phyloP scores from a whole-genome alignment of 2,113 vertebrate species.

The Scomber colias region DNA sequence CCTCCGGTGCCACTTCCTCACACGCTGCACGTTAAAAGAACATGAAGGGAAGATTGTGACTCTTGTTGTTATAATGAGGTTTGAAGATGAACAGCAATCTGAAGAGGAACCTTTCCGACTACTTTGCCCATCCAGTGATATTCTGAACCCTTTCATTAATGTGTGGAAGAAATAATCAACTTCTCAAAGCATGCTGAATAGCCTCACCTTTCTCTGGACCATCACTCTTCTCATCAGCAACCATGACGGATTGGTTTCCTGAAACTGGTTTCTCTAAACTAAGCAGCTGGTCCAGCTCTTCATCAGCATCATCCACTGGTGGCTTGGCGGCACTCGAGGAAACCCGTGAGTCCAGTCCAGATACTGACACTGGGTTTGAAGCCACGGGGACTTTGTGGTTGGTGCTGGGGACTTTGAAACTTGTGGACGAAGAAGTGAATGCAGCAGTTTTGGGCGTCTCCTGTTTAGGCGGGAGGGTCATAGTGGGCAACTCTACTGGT shows the following conservation, averaged over 20 bases:
- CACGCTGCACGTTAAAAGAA: slow-evolving; percentile 33
- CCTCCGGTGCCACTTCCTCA: slow-evolving; percentile 36
- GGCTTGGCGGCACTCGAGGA: background rate
- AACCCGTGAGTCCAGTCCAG: slow-evolving; percentile 10
- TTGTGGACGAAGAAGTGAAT: slow-evolving; percentile 60
- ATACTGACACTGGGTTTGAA: background rate
- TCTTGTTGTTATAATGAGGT: background rate
- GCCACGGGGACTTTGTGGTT: background rate
- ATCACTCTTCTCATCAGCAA: slow-evolving; percentile 30
- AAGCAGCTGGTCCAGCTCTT: slow-evolving; percentile 92
- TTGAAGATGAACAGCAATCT: background rate
- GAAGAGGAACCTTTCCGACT: background rate
- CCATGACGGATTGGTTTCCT: slow-evolving; percentile 6
- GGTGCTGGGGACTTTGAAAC: background rate
- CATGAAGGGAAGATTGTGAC: background rate
- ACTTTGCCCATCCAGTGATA: background rate
- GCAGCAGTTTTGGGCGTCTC: slow-evolving; percentile 57
- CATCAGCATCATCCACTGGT: slow-evolving; percentile 79
- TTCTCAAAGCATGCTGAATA: background rate
- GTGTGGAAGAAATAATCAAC: no score
- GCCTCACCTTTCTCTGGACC: slow-evolving; percentile 58
- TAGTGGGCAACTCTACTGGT: slow-evolving; percentile 88
- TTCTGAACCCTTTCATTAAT: no score
- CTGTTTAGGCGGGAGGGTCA: slow-evolving; percentile 78
- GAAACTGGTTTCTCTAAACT: slow-evolving; percentile 84